Conservation (phyloP, 1,140 invertebrate genomes). For the Monochamus saltuarius region DNA sequence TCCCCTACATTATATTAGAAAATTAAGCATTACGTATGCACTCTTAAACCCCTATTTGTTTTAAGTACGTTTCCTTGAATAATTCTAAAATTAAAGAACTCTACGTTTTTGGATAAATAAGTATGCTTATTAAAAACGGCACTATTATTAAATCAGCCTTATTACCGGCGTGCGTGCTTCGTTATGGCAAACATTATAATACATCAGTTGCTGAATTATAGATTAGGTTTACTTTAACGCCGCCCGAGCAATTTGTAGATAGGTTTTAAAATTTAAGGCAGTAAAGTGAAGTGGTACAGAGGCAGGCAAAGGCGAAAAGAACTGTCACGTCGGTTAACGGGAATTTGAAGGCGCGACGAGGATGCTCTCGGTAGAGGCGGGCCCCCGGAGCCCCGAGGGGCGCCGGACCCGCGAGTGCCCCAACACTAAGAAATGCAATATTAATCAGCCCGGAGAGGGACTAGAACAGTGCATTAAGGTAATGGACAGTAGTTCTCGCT, state of each 20-base stretch:
- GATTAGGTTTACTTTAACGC: slow-evolving; percentile 28
- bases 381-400: neutral
- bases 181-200: slow-evolving; percentile 27
- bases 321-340: slow-evolving; percentile 33
- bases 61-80: too few species aligned
- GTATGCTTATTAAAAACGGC: neutral
- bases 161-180: slow-evolving; percentile 18
- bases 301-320: slow-evolving; percentile 22
- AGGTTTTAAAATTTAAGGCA: slow-evolving; percentile 37
- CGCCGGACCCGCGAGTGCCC: slow-evolving; percentile 31
- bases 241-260: slow-evolving; percentile 34
- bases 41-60: too few species aligned
- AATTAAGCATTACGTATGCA: too few species aligned
- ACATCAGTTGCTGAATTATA: slow-evolving; percentile 23
- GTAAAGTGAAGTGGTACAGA: slow-evolving; percentile 18
- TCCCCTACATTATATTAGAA: too few species aligned
- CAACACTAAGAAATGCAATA: slow-evolving; percentile 47
- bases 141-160: neutral
- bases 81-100: too few species aligned
- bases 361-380: slow-evolving; percentile 22
- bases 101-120: too few species aligned
- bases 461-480: slow-evolving; percentile 48
- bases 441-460: slow-evolving; percentile 47
- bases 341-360: slow-evolving; percentile 28
- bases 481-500: slow-evolving; percentile 45